A percentile compares a stretch with the other conserved stretches of the same genome.
phyloP scores from a whole-genome alignment of 2,888 invertebrate species.

The Copidosoma aretas region DNA sequence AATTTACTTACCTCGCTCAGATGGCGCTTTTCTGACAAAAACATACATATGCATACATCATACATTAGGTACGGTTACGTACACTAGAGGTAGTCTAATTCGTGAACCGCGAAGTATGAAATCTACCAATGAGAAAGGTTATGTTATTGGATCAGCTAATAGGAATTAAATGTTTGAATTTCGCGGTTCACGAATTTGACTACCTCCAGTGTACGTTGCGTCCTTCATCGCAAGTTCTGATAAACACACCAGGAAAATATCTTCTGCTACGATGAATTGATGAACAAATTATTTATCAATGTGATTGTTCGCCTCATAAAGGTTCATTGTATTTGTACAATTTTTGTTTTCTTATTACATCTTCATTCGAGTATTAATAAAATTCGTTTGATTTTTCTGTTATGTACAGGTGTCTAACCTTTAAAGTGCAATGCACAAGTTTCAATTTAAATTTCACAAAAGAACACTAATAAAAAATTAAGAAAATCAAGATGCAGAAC shows the following conservation, averaged over 20 bases:
- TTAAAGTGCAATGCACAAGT: conserved; percentile 13
- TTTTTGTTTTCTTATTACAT: background rate
- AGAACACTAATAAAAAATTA: background rate
- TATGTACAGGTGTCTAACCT: conserved; percentile 26
- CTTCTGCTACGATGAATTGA: conserved; percentile 17
- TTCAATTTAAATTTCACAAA: conserved; percentile 9
- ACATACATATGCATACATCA: no score
- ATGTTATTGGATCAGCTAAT: no score
- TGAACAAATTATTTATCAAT: background rate
- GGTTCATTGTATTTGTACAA: background rate
- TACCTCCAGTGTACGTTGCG: background rate
- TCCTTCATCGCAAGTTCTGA: conserved; percentile 6
- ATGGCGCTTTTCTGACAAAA: conserved; percentile 14
- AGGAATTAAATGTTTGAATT: no score
- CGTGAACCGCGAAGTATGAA: no score
- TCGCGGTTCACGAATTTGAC: no score
- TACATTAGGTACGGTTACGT: no score
- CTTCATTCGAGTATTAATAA: background rate
- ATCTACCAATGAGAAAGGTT: no score
- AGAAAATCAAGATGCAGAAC: conserved; percentile 50
- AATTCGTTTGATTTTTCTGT: background rate
- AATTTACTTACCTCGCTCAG: conserved; percentile 10
- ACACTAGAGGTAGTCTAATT: no score
- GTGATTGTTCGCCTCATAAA: background rate
- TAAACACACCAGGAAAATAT: conserved; percentile 8